Percentiles rank a stretch among this genome's conserved stretches.
phyloP scores from a whole-genome alignment of 2,888 invertebrate genomes.

The Napeogenes sylphis region DNA sequence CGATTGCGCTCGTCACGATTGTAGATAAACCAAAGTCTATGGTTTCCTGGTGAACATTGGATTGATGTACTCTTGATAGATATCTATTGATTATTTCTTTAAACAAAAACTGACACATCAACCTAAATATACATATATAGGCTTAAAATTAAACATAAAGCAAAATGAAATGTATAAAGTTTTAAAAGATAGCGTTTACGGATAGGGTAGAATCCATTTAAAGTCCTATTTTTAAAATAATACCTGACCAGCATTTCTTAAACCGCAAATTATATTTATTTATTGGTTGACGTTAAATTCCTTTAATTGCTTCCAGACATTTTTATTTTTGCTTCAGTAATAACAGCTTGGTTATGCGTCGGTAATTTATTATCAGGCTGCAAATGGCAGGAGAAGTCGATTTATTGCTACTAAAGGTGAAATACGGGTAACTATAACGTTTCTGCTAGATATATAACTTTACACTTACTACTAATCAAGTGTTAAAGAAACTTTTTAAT shows the following conservation, averaged over 20 bases:
- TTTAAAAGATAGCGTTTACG: too few relatives aligned
- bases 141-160: too few relatives aligned
- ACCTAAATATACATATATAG: too few relatives aligned
- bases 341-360: conserved; percentile 45
- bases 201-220: too few relatives aligned
- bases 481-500: not conserved
- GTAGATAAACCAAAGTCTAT: conserved; percentile 24
- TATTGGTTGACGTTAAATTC: conserved; percentile 46
- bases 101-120: too few relatives aligned
- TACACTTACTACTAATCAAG: conserved; percentile 7
- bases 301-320: conserved; percentile 49
- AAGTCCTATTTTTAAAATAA: conserved; percentile 13
- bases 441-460: conserved; percentile 11
- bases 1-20: conserved; percentile 27
- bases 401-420: conserved; percentile 37
- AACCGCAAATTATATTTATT: conserved; percentile 41
- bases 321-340: conserved; percentile 34
- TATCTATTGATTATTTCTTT: too few relatives aligned
- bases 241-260: conserved; percentile 6
- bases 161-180: too few relatives aligned
- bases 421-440: conserved; percentile 23
- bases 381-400: conserved; percentile 36
- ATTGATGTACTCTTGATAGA: not conserved
- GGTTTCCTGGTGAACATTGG: conserved; percentile 10
- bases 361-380: conserved; percentile 45